A percentile compares a stretch with the other conserved stretches of the same genome.
Conservation (phyloP, 2,113 vertebrate species). For the Petaurus breviceps region DNA sequence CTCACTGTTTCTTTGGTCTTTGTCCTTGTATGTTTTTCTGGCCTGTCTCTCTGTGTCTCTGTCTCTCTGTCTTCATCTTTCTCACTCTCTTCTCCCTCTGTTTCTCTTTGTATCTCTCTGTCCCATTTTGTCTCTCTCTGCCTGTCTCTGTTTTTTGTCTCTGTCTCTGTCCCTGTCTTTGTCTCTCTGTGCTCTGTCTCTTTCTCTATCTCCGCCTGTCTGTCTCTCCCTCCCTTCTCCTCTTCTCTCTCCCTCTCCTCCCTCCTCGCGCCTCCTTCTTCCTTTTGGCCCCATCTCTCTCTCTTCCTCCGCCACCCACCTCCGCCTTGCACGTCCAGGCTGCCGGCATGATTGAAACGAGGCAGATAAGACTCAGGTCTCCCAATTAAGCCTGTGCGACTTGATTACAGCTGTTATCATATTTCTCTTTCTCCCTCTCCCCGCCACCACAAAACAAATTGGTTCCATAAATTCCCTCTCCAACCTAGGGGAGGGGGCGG, state of each 20-base stretch:
- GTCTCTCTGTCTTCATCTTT: not conserved
- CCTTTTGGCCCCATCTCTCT: not conserved
- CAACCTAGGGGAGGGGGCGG: constrained; percentile 71
- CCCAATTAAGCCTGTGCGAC: constrained; percentile 76
- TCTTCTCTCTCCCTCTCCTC: not conserved
- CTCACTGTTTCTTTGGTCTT: no score
- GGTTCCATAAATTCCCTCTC: constrained; percentile 80
- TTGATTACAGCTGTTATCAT: constrained; percentile 73
- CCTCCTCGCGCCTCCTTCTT: not conserved
- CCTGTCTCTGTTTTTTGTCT: not conserved
- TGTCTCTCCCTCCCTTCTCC: not conserved
- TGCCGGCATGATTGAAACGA: constrained; percentile 73
- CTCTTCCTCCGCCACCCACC: not conserved
- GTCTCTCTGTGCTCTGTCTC: not conserved
- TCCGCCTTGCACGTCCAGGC: constrained; percentile 31
- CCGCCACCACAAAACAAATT: constrained; percentile 78
- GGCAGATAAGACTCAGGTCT: constrained; percentile 79
- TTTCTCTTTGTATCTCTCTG: not conserved
- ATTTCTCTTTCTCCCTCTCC: constrained; percentile 65
- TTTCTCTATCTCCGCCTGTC: not conserved
- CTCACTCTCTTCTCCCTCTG: not conserved
- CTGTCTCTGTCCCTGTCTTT: not conserved
- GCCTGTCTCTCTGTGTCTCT: not conserved
- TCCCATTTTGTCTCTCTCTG: not conserved
- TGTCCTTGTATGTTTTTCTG: not conserved